phyloP scores from a whole-genome alignment of 2,113 vertebrate species.

The Colistium nudipinnis region DNA sequence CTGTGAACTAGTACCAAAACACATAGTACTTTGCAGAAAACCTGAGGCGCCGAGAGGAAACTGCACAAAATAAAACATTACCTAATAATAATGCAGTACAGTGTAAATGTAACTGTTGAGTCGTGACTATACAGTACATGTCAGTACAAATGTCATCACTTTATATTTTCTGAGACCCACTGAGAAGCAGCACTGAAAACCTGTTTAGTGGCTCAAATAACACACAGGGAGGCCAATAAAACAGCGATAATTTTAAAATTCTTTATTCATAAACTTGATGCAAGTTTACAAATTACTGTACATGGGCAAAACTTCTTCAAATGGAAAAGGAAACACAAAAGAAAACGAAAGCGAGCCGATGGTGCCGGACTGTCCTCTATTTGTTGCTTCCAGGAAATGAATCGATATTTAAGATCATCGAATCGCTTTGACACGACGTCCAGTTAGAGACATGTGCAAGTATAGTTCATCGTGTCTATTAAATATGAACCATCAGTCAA shows the following conservation, averaged over 20 bases:
- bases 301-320: slow-evolving; percentile 83
- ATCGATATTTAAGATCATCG: slow-evolving; percentile 43
- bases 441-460: slow-evolving; percentile 64
- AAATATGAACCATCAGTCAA: slow-evolving; percentile 20
- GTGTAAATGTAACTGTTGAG: too few relatives aligned
- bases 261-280: slow-evolving; percentile 90
- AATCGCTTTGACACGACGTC: slow-evolving; percentile 51
- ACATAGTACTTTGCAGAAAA: too few relatives aligned
- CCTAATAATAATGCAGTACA: too few relatives aligned
- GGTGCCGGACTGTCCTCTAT: slow-evolving; percentile 36
- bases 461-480: slow-evolving; percentile 46
- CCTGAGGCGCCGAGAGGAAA: too few relatives aligned
- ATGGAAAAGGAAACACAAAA: slow-evolving; percentile 62
- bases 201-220: background rate
- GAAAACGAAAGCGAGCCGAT: slow-evolving; percentile 57
- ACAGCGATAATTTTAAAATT: slow-evolving; percentile 77
- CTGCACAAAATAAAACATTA: too few relatives aligned
- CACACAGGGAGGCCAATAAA: background rate
- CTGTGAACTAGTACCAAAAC: too few relatives aligned
- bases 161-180: background rate
- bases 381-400: slow-evolving; percentile 53
- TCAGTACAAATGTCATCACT: too few relatives aligned
- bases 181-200: background rate
- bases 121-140: too few relatives aligned
- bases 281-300: slow-evolving; percentile 89